Conservation (phyloP, 2,888 invertebrate genomes). For the Gerris lacustris region DNA sequence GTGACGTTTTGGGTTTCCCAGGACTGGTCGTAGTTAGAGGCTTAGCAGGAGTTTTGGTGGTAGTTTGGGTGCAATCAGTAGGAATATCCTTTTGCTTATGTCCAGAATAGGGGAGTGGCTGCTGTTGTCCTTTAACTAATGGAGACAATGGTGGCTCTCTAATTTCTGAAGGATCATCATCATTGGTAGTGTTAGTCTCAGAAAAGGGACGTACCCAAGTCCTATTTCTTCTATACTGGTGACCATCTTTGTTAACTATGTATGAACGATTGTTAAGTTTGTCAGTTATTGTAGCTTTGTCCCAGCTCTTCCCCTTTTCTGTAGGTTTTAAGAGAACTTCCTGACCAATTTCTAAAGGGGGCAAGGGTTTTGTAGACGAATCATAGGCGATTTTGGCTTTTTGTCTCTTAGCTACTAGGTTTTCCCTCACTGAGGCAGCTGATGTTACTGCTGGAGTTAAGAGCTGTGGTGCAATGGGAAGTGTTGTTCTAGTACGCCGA, state of each 20-base stretch:
- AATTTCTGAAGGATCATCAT: too few relatives aligned
- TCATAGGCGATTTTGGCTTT: slow-evolving; percentile 16
- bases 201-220: too few relatives aligned
- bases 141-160: too few relatives aligned
- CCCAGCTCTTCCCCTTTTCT: slow-evolving; percentile 30
- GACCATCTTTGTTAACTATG: not conserved
- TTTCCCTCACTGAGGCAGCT: slow-evolving; percentile 3
- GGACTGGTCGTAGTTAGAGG: too few relatives aligned
- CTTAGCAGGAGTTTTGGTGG: too few relatives aligned
- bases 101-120: too few relatives aligned
- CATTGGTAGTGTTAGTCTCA: too few relatives aligned
- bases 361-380: slow-evolving; percentile 13
- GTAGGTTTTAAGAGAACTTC: slow-evolving; percentile 16
- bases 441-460: slow-evolving; percentile 13
- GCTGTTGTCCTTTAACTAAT: too few relatives aligned
- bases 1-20: too few relatives aligned
- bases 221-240: not conserved
- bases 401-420: slow-evolving; percentile 5
- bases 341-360: slow-evolving; percentile 15
- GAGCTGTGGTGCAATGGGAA: slow-evolving; percentile 14
- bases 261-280: not conserved
- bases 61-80: too few relatives aligned
- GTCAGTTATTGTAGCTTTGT: not conserved
- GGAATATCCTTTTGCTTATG: too few relatives aligned
- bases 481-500: slow-evolving; percentile 19